These are phyloP conservation scores for Malthinus seriepunctatus DNA, from an alignment of 2,888 invertebrate species.

Conservation along the genomic window DNA sequence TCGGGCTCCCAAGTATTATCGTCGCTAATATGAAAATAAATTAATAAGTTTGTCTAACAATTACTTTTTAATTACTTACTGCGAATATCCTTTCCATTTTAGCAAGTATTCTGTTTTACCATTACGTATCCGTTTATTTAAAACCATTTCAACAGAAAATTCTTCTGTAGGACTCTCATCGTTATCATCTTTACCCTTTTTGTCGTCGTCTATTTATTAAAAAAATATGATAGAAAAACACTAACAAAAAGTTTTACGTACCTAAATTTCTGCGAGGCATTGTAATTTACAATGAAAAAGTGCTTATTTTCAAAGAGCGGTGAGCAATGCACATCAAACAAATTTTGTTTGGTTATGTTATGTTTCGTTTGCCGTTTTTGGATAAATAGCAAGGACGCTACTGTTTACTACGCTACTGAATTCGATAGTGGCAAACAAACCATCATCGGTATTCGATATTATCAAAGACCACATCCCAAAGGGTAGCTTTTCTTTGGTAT, in stretches of 20 bases:
- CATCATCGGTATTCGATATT: too few relatives aligned
- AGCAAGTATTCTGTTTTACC: slow-evolving; percentile 70
- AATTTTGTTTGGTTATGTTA: background rate
- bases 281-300: background rate
- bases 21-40: slow-evolving; percentile 38
- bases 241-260: background rate
- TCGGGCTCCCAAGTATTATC: slow-evolving; percentile 89
- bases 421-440: too few relatives aligned
- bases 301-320: background rate
- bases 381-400: too few relatives aligned
- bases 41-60: background rate
- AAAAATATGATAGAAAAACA: background rate
- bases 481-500: too few relatives aligned
- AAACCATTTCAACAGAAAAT: slow-evolving; percentile 75
- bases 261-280: background rate
- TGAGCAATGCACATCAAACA: background rate
- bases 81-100: slow-evolving; percentile 70
- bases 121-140: slow-evolving; percentile 68
- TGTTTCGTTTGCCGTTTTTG: background rate
- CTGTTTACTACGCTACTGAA: too few relatives aligned
- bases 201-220: background rate
- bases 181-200: slow-evolving; percentile 14
- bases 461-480: too few relatives aligned
- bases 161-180: slow-evolving; percentile 51
- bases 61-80: slow-evolving; percentile 53